phyloP scores from a whole-genome alignment of 2,797 vertebrate species.

The Halcyon smyrnensis region DNA sequence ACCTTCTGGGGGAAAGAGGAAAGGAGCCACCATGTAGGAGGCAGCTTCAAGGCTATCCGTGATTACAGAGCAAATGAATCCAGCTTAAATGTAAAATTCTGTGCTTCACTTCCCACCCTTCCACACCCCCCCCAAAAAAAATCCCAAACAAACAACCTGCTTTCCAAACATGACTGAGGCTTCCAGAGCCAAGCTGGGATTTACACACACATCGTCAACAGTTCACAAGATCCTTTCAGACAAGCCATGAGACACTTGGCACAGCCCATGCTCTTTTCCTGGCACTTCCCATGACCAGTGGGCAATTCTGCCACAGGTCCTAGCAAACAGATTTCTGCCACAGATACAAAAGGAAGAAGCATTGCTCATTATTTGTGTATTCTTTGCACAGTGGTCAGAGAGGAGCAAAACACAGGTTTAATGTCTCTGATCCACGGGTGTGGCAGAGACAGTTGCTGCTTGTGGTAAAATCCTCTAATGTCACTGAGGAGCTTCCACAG shows the following conservation, averaged over 20 bases:
- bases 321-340: neutral
- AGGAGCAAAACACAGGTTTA: neutral
- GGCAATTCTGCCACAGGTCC: neutral
- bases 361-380: neutral
- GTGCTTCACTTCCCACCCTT: neutral
- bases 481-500: neutral
- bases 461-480: neutral
- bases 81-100: neutral
- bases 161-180: neutral
- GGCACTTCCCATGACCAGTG: neutral
- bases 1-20: neutral
- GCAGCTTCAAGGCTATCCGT: neutral
- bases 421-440: neutral
- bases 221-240: neutral
- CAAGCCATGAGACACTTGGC: neutral
- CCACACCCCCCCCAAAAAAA: too few species aligned
- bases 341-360: neutral
- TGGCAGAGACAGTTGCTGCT: neutral
- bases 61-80: neutral
- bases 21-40: neutral
- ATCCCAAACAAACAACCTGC: neutral
- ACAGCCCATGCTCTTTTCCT: neutral
- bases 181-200: neutral
- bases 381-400: neutral
- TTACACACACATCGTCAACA: neutral